Conservation (phyloP, 2,888 invertebrate genomes). For the Temnothorax ravouxi region DNA sequence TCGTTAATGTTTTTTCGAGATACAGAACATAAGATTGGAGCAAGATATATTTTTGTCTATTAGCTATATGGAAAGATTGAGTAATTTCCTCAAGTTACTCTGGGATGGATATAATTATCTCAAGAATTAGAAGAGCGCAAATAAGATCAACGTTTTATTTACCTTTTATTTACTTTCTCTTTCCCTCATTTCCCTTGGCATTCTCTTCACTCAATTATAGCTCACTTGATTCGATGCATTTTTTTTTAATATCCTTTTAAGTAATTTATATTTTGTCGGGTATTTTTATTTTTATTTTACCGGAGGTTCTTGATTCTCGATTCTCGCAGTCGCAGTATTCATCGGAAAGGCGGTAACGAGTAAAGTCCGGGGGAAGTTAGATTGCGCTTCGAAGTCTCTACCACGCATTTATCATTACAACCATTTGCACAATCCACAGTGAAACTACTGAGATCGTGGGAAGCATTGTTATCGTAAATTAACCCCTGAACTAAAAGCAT, state of each 20-base stretch:
- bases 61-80: background rate
- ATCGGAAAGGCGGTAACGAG: slow-evolving; percentile 16
- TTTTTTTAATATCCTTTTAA: background rate
- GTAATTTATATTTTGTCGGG: slow-evolving; percentile 15
- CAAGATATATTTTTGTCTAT: background rate
- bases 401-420: slow-evolving; percentile 22
- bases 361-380: slow-evolving; percentile 35
- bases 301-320: background rate
- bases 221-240: background rate
- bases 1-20: background rate
- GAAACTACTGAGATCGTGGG: slow-evolving; percentile 23
- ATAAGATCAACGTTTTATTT: background rate
- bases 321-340: background rate
- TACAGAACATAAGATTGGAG: background rate
- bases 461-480: slow-evolving; percentile 44
- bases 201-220: slow-evolving; percentile 1
- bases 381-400: slow-evolving; percentile 31
- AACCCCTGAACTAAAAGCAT: slow-evolving; percentile 33
- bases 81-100: background rate
- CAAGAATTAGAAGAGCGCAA: background rate
- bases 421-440: slow-evolving; percentile 25
- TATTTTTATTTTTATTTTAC: background rate
- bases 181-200: background rate
- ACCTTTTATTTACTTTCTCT: slow-evolving; percentile 14
- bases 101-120: slow-evolving; percentile 1